A percentile compares a stretch with the other conserved stretches of the same genome.
Conservation (phyloP, 1,140 invertebrate genomes). For the Sarcophaga bullata region DNA sequence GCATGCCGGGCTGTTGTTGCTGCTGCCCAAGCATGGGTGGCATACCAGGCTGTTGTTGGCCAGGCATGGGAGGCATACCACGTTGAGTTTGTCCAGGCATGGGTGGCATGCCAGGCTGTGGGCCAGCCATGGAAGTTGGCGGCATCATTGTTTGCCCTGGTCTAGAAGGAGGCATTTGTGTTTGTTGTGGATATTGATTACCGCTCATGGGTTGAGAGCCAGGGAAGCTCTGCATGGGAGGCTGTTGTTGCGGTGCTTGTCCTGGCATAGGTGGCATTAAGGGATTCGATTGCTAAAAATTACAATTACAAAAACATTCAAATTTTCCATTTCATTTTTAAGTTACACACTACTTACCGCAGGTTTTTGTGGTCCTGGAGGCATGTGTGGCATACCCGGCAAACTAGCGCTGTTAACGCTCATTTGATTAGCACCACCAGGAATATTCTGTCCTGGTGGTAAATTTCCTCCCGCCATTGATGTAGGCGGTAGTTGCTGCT, state of each 20-base stretch:
- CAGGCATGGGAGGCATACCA: slow-evolving; percentile 46
- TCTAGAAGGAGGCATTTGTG: slow-evolving; percentile 46
- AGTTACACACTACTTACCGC: slow-evolving; percentile 12
- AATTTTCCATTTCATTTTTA: slow-evolving; percentile 19
- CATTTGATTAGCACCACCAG: slow-evolving; percentile 59
- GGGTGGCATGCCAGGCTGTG: slow-evolving; percentile 49
- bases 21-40: slow-evolving; percentile 51
- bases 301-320: neutral
- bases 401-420: slow-evolving; percentile 59
- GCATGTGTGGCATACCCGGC: slow-evolving; percentile 60
- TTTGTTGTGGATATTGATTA: slow-evolving; percentile 32
- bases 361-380: slow-evolving; percentile 48
- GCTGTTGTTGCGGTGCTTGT: slow-evolving; percentile 54
- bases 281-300: slow-evolving; percentile 47
- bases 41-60: slow-evolving; percentile 46
- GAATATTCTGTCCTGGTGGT: slow-evolving; percentile 52
- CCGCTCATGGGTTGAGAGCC: slow-evolving; percentile 45
- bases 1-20: slow-evolving; percentile 54
- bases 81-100: slow-evolving; percentile 51
- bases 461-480: slow-evolving; percentile 3
- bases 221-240: slow-evolving; percentile 40
- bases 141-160: slow-evolving; percentile 47
- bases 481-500: slow-evolving; percentile 19
- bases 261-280: slow-evolving; percentile 50
- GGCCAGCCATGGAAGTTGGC: slow-evolving; percentile 49